Evolutionary conservation across 2,797 vertebrate species (phyloP).

Genomic region (Bovichtus variegatus): DNA sequence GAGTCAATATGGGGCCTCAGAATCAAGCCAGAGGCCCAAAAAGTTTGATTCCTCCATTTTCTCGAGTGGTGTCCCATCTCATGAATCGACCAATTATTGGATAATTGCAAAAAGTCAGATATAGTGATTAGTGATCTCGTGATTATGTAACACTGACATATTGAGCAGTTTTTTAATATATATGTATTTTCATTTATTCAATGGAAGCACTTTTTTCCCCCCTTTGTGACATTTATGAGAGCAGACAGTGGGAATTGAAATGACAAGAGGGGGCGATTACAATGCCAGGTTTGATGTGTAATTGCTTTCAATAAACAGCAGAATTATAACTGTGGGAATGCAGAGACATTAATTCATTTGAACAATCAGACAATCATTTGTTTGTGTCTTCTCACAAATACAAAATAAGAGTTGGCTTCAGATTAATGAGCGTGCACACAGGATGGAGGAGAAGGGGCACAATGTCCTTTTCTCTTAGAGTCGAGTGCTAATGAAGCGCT

Average conservation of each 20-base stretch:
- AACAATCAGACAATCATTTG: constrained; percentile 40
- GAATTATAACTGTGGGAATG: constrained; percentile 45
- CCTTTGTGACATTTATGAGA: constrained; percentile 14
- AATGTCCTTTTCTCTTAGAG: background rate
- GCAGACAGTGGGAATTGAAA: constrained; percentile 21
- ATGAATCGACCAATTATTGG: too few relatives aligned
- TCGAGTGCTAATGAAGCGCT: background rate
- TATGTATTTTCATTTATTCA: too few relatives aligned
- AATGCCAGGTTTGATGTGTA: constrained; percentile 39
- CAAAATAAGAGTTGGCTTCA: constrained; percentile 14
- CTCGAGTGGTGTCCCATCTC: too few relatives aligned
- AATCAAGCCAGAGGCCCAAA: too few relatives aligned
- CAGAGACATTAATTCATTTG: constrained; percentile 36
- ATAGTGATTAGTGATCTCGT: too few relatives aligned
- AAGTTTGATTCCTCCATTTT: too few relatives aligned
- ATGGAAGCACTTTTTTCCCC: background rate
- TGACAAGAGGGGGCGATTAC: constrained; percentile 42
- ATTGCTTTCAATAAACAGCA: constrained; percentile 55
- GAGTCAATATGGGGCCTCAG: too few relatives aligned
- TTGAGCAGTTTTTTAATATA: too few relatives aligned
- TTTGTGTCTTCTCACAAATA: constrained; percentile 12
- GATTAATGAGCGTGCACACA: constrained; percentile 12
- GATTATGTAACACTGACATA: too few relatives aligned
- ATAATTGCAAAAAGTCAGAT: too few relatives aligned
- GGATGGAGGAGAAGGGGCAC: background rate